These are phyloP conservation scores for Chloroclysta siterata DNA, from an alignment of 2,888 invertebrate genomes.

Conservation along the genomic window DNA sequence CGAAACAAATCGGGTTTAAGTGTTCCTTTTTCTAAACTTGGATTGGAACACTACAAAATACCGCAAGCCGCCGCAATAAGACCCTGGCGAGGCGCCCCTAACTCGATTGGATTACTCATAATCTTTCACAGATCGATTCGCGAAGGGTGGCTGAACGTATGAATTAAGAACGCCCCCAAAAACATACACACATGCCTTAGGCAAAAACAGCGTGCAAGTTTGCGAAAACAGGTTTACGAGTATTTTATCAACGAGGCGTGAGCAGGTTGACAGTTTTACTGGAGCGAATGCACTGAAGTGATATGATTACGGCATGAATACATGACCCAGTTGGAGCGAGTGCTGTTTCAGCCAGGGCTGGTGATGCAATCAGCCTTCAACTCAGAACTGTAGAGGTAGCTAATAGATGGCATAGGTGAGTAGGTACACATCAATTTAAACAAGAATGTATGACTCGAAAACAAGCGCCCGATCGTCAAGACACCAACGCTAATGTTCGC, in stretches of 20 bases:
- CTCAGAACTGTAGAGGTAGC: constrained; percentile 38
- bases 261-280: constrained; percentile 48
- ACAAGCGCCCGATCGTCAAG: constrained; percentile 35
- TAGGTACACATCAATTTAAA: constrained; percentile 53
- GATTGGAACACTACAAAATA: not conserved
- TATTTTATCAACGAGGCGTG: constrained; percentile 63
- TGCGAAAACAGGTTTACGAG: constrained; percentile 65
- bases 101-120: constrained; percentile 13
- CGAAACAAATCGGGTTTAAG: no score
- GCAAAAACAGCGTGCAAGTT: constrained; percentile 41
- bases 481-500: constrained; percentile 42
- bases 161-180: constrained; percentile 6
- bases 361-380: constrained; percentile 69
- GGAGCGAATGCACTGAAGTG: constrained; percentile 60
- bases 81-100: constrained; percentile 1
- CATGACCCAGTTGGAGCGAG: constrained; percentile 77
- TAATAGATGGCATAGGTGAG: constrained; percentile 31
- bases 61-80: constrained; percentile 15
- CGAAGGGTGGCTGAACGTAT: constrained; percentile 22
- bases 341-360: constrained; percentile 62
- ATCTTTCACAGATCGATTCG: constrained; percentile 27
- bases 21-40: not conserved
- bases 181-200: constrained; percentile 30
- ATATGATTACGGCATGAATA: constrained; percentile 66
- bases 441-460: constrained; percentile 44